Evolutionary conservation across 37 sponge, comb jelly and placozoan genomes (phyloP).

Genomic region (Haliclona indistincta): DNA sequence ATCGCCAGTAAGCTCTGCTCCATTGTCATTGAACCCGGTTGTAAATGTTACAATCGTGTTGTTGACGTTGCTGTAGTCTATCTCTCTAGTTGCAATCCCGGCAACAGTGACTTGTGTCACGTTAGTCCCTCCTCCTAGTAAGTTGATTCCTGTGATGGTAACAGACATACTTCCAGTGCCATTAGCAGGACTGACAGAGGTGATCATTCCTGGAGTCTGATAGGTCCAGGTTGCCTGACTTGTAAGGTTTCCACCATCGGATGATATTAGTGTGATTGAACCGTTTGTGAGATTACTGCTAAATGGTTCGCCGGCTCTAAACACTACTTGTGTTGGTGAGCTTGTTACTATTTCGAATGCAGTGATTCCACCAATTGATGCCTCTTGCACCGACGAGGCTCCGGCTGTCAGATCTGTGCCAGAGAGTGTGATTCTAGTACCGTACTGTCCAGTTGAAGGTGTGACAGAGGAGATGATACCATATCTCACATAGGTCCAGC

Average conservation of each 20-base stretch:
- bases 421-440: constrained; percentile 45
- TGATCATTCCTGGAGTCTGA: constrained; percentile 17
- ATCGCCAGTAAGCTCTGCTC: constrained; percentile 3
- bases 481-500: constrained; percentile 48
- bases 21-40: constrained; percentile 36
- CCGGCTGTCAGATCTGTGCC: constrained; percentile 49
- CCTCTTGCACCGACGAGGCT: constrained; percentile 6
- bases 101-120: constrained; percentile 37
- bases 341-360: not conserved
- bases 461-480: constrained; percentile 23
- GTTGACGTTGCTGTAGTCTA: not conserved
- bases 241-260: constrained; percentile 34
- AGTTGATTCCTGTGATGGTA: constrained; percentile 42
- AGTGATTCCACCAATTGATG: constrained; percentile 8
- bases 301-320: constrained; percentile 27
- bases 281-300: not conserved
- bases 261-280: constrained; percentile 43
- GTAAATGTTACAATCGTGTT: constrained; percentile 14
- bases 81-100: constrained; percentile 26
- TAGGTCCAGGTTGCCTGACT: constrained; percentile 41
- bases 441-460: constrained; percentile 54
- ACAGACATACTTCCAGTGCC: constrained; percentile 43
- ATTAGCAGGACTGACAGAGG: constrained; percentile 35
- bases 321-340: constrained; percentile 14
- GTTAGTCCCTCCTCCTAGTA: constrained; percentile 56